Evolutionary conservation across 2,113 vertebrate species (phyloP), one percentile per base, ranked within the genome.

Genomic region (Gambusia affinis): DNA sequence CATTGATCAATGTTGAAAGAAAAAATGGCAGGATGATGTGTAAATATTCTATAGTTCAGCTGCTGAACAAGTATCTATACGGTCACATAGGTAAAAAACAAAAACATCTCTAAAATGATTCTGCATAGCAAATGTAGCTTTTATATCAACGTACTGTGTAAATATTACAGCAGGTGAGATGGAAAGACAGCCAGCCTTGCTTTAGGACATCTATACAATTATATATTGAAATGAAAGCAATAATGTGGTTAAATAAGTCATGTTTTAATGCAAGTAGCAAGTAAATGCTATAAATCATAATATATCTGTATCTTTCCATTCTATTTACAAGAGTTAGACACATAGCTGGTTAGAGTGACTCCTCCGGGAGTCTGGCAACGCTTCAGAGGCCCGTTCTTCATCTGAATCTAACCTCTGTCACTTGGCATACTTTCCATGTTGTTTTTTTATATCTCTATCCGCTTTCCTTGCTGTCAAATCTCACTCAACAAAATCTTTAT

Each of bases 181-280:
- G 70, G 83, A 90, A 83, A 84, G 85, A 88, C 84, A 86, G 87
- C 90, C 92, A 89, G 89, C 91, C 89, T 86, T 83, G 85, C 79
- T 85, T 91, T 73, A 88, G 86, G 85, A 91, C 87, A 90, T 86
- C 90, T 92, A 92, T 86, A 93, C 91, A 92, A 91, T 83, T 89
- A 91, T 91, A 91, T 87, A 92, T 84, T 89, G 89, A 93, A 92
- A 93, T 91, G 88, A 92, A 92, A 92, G 91, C 90, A 87, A 90
- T 91, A 91, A 92, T 90, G 91, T 91, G 89, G 90, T 92, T 93
- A 93, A 92, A 92, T 93, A 93, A 93, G 89, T 91, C 81, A 85
- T 92, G 91, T 89, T 89, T 91, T 81, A 87, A 93, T 92, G 88
- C 92, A 92, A 91, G 89, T 57, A 92, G 90, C 91, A 91, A 82